These are phyloP conservation scores for Squalus acanthias DNA, from an alignment of 2,797 vertebrate species.

Conservation along the genomic window DNA sequence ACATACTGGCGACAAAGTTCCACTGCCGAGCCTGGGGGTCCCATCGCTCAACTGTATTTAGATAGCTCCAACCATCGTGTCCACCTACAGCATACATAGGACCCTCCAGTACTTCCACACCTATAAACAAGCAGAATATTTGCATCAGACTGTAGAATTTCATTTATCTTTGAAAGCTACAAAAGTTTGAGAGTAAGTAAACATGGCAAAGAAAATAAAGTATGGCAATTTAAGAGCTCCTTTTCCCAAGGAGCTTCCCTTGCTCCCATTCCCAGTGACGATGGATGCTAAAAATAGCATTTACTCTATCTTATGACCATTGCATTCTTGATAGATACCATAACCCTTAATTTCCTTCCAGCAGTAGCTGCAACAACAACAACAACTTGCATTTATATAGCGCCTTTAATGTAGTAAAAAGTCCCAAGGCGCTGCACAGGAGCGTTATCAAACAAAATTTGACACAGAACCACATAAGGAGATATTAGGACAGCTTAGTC, in stretches of 20 bases:
- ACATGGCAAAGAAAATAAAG: background rate
- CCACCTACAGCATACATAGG: conserved; percentile 97
- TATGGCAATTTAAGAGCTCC: background rate
- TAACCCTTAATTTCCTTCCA: background rate
- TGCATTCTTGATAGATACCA: background rate
- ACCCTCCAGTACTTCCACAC: conserved; percentile 88
- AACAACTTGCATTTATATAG: background rate
- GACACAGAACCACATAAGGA: no score
- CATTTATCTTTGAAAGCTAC: background rate
- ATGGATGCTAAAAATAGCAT: background rate
- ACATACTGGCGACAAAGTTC: conserved; percentile 98
- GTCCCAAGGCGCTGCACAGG: no score
- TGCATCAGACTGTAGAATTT: conserved; percentile 5
- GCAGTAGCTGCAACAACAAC: background rate
- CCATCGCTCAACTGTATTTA: conserved; percentile 92
- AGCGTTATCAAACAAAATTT: no score
- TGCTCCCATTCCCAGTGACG: background rate
- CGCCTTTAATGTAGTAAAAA: no score
- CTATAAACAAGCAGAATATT: conserved; percentile 52
- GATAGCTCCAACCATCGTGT: conserved; percentile 96
- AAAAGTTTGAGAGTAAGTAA: background rate
- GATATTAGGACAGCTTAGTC: background rate
- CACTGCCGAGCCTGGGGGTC: conserved; percentile 94
- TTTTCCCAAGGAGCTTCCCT: background rate
- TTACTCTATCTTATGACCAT: background rate